A percentile compares a stretch with the other conserved stretches of the same genome.
phyloP scores from a whole-genome alignment of 2,888 invertebrate species.

The Andrena haemorrhoa region DNA sequence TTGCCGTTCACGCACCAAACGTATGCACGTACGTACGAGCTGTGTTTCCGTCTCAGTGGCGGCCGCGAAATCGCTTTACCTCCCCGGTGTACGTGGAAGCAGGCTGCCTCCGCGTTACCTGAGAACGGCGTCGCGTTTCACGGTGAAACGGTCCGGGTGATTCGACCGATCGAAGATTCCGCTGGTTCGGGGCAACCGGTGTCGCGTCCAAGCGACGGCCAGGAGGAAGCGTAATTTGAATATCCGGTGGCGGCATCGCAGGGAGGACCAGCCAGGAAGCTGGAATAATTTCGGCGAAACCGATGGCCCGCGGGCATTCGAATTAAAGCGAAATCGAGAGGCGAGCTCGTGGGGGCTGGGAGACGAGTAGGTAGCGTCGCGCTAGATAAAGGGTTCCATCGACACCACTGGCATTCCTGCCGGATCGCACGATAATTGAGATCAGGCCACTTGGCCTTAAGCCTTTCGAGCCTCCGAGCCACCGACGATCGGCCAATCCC shows the following conservation, averaged over 20 bases:
- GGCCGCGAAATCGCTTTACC: not conserved
- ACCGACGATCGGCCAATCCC: constrained; percentile 68
- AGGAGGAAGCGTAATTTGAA: constrained; percentile 28
- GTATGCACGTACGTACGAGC: not conserved
- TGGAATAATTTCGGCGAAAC: constrained; percentile 77
- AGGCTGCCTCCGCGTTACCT: not conserved
- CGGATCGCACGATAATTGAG: constrained; percentile 73
- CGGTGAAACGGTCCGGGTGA: not conserved
- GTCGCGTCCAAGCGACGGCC: not conserved
- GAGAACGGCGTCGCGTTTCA: not conserved
- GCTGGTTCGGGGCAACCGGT: not conserved
- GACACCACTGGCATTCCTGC: constrained; percentile 43
- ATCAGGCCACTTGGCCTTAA: constrained; percentile 69
- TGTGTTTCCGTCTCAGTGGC: not conserved
- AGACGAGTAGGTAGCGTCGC: constrained; percentile 62
- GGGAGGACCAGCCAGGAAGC: not conserved
- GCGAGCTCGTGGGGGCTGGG: not conserved
- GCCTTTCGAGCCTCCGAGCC: constrained; percentile 61
- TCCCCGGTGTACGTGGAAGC: not conserved
- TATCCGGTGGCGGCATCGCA: constrained; percentile 13
- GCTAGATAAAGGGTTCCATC: constrained; percentile 63
- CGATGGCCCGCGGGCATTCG: constrained; percentile 77
- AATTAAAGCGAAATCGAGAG: constrained; percentile 75
- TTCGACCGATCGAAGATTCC: constrained; percentile 18
- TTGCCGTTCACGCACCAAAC: not conserved